A percentile compares a stretch with the other conserved stretches of the same genome.
Conservation (phyloP, 1,140 invertebrate genomes). For the Saccostrea cuccullata region DNA sequence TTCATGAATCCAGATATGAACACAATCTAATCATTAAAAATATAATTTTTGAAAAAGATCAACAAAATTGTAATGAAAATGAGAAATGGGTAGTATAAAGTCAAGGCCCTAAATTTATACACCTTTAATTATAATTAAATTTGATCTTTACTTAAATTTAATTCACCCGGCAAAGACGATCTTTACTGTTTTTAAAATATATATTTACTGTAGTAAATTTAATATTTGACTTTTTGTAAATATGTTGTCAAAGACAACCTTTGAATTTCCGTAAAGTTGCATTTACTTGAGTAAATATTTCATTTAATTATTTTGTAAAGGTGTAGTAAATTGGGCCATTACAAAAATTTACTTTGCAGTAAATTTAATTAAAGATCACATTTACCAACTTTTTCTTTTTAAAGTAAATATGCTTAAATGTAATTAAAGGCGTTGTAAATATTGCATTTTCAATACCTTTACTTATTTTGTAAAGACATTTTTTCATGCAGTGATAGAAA, state of each 20-base stretch:
- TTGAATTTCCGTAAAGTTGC: neutral
- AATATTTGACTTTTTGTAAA: neutral
- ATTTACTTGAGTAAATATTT: neutral
- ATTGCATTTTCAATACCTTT: neutral
- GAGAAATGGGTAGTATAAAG: too few relatives aligned
- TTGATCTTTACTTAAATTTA: too few relatives aligned
- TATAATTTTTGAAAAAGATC: too few relatives aligned
- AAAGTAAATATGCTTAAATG: slow-evolving; percentile 53
- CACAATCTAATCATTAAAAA: too few relatives aligned
- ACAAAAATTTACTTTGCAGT: neutral
- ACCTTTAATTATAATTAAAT: too few relatives aligned
- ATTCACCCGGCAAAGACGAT: too few relatives aligned
- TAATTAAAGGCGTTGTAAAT: neutral
- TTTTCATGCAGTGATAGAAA: neutral
- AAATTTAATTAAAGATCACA: neutral
- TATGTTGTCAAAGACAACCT: neutral
- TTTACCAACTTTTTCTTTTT: slow-evolving; percentile 49
- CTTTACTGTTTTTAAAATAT: too few relatives aligned
- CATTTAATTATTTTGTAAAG: neutral
- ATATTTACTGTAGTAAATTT: neutral
- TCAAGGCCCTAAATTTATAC: too few relatives aligned
- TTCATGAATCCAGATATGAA: too few relatives aligned
- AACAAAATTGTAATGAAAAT: too few relatives aligned
- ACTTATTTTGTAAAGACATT: neutral
- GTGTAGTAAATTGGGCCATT: neutral